Base-by-base conservation (phyloP, 1,140 invertebrate species). In the Saccostrea cuccullata region DNA sequence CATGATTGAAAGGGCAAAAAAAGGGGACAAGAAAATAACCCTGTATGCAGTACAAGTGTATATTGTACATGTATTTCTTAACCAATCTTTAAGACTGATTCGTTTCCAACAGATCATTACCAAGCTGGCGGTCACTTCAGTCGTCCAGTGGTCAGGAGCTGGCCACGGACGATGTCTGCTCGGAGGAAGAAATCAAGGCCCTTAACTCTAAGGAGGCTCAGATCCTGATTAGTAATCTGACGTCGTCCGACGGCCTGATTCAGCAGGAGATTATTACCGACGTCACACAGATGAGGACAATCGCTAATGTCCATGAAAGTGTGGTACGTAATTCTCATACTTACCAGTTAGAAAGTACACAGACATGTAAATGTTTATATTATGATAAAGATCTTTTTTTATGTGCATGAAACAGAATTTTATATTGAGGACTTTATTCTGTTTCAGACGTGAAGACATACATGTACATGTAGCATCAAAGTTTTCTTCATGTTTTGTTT, bases 241-340 rank as follows among this genome's bases (percentile, higher is more conserved):
- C 94, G 5, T 92, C 93, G 0, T 93, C 93, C 58, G 98, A 98
- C 93, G 97, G 97, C 40, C 97, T 97, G 20, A 97, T 98, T 23
- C 96, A 96, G 11, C 95, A 96, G n/a, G 98, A 98, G 95, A 98
- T 98, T 88, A 95, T 98, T 12, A 96, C 96, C 0, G 97, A 97
- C 90, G 96, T 97, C 60, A 96, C 96, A 55, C 97, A 98, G 90
- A 95, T 99, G 17, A 97, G 97, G 89, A 97, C 97, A 88, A 94
- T 99, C 0, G 98, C 98, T 0, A 97, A 98, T 89, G 95, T 99
- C 40, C 98, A 98, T 94, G 98, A 99, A 94, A 98, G 97, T 93
- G 97, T 99, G 96, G 97, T 97, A 93, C n/a, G 96, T 91, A 58
- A 17, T 23, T 15, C 26, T 55, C 30, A 30, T 55, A 40, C n/a